Base-by-base conservation (phyloP, 2,113 vertebrate species). In the Hippotragus niger region DNA sequence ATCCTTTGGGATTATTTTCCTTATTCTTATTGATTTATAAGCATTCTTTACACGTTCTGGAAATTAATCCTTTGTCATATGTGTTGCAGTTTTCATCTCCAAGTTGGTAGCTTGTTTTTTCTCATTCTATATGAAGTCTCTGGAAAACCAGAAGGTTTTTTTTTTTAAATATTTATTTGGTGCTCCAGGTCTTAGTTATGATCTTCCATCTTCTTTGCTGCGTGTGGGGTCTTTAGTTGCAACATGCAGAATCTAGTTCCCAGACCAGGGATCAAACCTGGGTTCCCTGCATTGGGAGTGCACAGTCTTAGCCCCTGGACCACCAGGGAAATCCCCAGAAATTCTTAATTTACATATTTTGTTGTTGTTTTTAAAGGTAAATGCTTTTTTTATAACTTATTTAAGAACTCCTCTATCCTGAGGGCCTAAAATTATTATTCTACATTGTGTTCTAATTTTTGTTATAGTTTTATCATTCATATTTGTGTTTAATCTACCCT, bases 61-160 rank as follows among this genome's bases (percentile, higher is more conserved):
- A 94, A 94, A 40, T 58, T 43, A 97, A 88, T 95, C 81, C 64
- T 85, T 82, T 86, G 83, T 93, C 62, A 58, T 64, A 58, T 76
- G 36, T 80, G 47, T 85, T 64, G 33, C n/a, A 62, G 6, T 36
- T 52, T 67, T 93, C 82, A 60, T 93, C 62, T 50, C 82, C 50
- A 88, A 80, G 53, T n/a, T 80, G 71, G 57, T 50, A 29, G 60
- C 57, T 67, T 80, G 52, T 60, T 92, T 76, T 92, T 57, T 64
- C 43, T 94, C 62, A 43, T 85, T 95, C 12, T 57, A 60, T 58
- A 67, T 45, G 15, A 62, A 76, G 17, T 87, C 27, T 67, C 76
- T 91, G 58, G 45, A 55, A 88, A 88, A 93, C 33, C 52, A 82
- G 36, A 91, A 90, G 33, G 88, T 87, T 89, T 57, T 55, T 89